Conservation (phyloP, 2,113 vertebrate species). For the Alethe castanea region DNA sequence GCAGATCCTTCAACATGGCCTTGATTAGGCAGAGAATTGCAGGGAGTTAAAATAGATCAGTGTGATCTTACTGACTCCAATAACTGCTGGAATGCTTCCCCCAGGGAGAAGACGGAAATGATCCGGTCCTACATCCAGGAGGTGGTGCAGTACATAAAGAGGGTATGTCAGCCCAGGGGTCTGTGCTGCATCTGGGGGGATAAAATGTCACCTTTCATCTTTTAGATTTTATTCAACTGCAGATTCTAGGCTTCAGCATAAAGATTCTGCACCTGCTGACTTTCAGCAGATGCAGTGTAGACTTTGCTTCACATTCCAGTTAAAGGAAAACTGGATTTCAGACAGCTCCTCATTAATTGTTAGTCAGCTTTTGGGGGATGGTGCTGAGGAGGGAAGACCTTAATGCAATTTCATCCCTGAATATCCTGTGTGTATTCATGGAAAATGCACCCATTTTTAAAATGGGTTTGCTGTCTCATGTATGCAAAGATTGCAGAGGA, state of each 20-base stretch:
- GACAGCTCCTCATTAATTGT: neutral
- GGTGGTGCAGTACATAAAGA: constrained; percentile 95
- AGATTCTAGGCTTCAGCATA: neutral
- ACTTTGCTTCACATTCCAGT: neutral
- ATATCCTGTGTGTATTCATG: neutral
- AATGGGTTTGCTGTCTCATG: neutral
- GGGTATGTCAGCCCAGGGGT: constrained; percentile 75
- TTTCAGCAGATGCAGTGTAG: neutral
- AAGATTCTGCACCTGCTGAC: neutral
- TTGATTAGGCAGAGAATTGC: neutral
- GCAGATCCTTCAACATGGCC: neutral
- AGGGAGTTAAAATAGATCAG: fast-evolving
- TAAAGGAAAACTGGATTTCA: neutral
- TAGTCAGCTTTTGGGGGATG: neutral
- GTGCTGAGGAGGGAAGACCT: neutral
- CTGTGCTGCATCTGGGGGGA: neutral
- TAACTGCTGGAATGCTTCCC: neutral
- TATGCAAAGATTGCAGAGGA: neutral
- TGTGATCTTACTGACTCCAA: fast-evolving
- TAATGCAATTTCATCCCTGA: neutral
- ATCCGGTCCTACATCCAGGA: constrained; percentile 95
- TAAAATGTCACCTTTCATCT: neutral
- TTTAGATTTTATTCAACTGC: neutral
- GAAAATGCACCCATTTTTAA: neutral
- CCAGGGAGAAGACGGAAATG: constrained; percentile 95